Evolutionary conservation across 1,140 invertebrate genomes (phyloP), one percentile per base, ranked within the genome.

Genomic region (Neodiprion pinetum): DNA sequence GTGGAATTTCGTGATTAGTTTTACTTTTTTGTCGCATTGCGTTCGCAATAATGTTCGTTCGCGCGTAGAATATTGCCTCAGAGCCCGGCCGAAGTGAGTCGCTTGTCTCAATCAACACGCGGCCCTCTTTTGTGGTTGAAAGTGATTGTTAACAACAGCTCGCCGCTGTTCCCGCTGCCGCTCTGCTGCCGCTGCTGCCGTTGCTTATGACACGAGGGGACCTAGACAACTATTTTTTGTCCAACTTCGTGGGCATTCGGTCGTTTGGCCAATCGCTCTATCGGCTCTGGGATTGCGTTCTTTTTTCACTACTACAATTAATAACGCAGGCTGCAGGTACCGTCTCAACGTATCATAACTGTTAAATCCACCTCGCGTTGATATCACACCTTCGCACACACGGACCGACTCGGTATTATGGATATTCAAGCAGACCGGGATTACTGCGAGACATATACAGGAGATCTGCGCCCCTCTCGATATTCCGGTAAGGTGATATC

Each of bases 31-130:
- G 80, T 80, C 78, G 78, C 75, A 76, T 70, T 68, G 21, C 76
- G 82, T 87, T 87, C 80, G 83, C 83, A 83, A 86, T 86, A 87
- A 83, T 86, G 83, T 80, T 85, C 85, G 84, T 82, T 86, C 76
- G 84, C 82, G 85, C 85, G 86, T 86, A 83, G 74, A 85, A 83
- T 84, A 82, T 87, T 87, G 82, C 85, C 80, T 81, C 85, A 87
- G 81, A 82, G 76, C 28, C 28, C 70, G 76, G 73, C 53, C 53
- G 53, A 61, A 61, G 53, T 61, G 53, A 61, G 53, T 61, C 53
- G 53, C 53, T 61, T 61, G 53, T 61, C 53, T 61, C 53, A 61
- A 61, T 61, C 53, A 61, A 61, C 53, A 61, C 53, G 53, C 53
- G 53, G 53, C 53, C 53, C 53, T 61, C 53, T 61, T 61, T 61